These are phyloP conservation scores for Hypotaenidia okinawae DNA, from an alignment of 2,797 vertebrate species.

Conservation along the genomic window DNA sequence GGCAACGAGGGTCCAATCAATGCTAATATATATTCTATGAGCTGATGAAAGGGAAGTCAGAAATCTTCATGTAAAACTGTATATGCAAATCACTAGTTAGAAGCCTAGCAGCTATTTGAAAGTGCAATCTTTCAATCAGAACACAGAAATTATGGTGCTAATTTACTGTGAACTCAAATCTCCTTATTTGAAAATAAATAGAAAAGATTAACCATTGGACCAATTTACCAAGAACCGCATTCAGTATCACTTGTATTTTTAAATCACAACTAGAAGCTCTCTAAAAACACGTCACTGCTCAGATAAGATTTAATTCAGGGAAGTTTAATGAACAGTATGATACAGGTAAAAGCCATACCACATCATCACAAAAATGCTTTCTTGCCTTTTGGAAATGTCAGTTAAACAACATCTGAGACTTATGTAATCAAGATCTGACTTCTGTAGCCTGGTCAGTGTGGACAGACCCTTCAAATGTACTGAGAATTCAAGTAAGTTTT, in stretches of 20 bases:
- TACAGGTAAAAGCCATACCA: not conserved
- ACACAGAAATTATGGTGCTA: constrained; percentile 35
- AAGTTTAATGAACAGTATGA: not conserved
- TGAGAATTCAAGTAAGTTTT: not conserved
- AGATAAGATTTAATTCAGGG: not conserved
- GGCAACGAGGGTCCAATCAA: constrained; percentile 19
- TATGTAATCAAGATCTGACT: not conserved
- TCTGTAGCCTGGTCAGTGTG: not conserved
- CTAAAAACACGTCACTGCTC: not conserved
- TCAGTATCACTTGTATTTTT: not conserved
- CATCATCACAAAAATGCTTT: not conserved
- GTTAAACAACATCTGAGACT: not conserved
- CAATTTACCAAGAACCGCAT: not conserved
- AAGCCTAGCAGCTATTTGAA: constrained; percentile 31
- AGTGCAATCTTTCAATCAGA: constrained; percentile 50
- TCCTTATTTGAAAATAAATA: constrained; percentile 57
- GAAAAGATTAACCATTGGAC: constrained; percentile 20
- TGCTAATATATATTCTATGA: constrained; percentile 10
- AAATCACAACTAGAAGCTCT: not conserved
- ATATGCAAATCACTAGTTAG: constrained; percentile 26
- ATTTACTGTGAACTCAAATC: constrained; percentile 39
- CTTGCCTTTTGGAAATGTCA: not conserved
- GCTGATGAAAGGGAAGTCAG: constrained; percentile 23
- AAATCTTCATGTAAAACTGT: constrained; percentile 12
- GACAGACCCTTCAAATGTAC: not conserved